Base-by-base conservation (phyloP, 2,113 vertebrate species). In the Myrmecophaga tridactyla region DNA sequence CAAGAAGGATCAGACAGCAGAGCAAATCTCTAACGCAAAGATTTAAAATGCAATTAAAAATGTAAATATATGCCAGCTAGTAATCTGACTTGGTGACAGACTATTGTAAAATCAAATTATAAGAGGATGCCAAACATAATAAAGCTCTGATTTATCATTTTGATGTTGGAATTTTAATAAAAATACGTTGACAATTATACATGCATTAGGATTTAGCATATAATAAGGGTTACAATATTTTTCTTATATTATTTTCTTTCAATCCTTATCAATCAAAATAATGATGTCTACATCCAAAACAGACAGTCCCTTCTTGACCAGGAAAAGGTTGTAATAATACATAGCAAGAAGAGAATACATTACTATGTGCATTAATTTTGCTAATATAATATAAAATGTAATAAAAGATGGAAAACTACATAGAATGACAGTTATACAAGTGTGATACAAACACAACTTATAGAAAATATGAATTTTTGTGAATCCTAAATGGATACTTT, bases 231-330 rank as follows among this genome's bases (percentile, higher is more conserved):
- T 5, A 69, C 4, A 17, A 29, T 75, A 86, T 39, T 87, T 90
- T 94, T 70, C 65, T 86, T 36, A 25, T 77, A 31, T 41, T 23
- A 60, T 92, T 95, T 96, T 96, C 60, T 86, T 89, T 89, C n/a
- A 77, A 9, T 94, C 39, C 18, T 75, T 91, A 96, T 89, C 51
- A 86, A 96, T 92, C 27, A 89, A 94, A 94, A 87, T 13, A 92
- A 81, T 56, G 46, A 70, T 78, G 9, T 53, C 31, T 89, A 67
- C 20, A 48, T 67, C 39, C n/a, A 84, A 94, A 92, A 90, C 18
- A 92, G 46, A 76, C 88, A 95, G 62, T 89, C 11, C 76, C 72
- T 89, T 96, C 31, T 90, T 91, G 65, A 95, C 80, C 65, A 87
- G 60, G 41, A n/a, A 94, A 93, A 95, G 86, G 86, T 70, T 96